Base-by-base conservation (phyloP, 2,888 invertebrate genomes). In the Germaria angustata region DNA sequence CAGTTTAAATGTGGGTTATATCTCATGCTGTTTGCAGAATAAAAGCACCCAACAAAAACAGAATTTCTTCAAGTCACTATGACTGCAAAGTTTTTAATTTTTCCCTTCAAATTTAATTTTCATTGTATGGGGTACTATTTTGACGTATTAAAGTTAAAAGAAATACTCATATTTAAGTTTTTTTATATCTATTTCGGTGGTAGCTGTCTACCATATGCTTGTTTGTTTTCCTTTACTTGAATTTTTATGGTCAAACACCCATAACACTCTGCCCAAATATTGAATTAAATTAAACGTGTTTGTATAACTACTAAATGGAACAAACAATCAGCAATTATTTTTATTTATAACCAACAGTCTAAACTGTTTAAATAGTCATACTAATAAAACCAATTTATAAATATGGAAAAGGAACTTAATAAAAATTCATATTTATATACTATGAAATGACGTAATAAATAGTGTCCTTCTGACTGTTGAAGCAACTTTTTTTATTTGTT, bases 401-500 rank as follows among this genome's bases (percentile, higher is more conserved):
- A 65, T 41, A 73, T 6, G 51, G 2, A 36, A 51, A 69, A n/a
- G 39, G 32, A 44, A 4, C 13, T 41, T 55, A 39, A 39, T 39
- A 5, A 2, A n/a, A 39, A 5, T n/a, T 1, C 6, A 39, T n/a
- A n/a, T n/a, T n/a, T n/a, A n/a, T n/a, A n/a, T n/a, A n/a, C n/a
- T n/a, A n/a, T n/a, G n/a, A n/a, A n/a, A n/a, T n/a, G n/a, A n/a
- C n/a, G n/a, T n/a, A n/a, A n/a, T n/a, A n/a, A n/a, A n/a, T n/a
- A n/a, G 17, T 61, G 44, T 53, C 44, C 61, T 61, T 32, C 55
- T 46, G 20, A 15, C 46, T 68, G 69, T 57, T 75, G 76, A 71
- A 44, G 32, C 63, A 65, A 49, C 39, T 80, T 63, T 51, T 69
- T 69, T 69, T 22, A n/a, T 22, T 57, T 55, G 63, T 69, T 75